phyloP scores from a whole-genome alignment of 1,140 invertebrate species.

The Aradophagus sp. region DNA sequence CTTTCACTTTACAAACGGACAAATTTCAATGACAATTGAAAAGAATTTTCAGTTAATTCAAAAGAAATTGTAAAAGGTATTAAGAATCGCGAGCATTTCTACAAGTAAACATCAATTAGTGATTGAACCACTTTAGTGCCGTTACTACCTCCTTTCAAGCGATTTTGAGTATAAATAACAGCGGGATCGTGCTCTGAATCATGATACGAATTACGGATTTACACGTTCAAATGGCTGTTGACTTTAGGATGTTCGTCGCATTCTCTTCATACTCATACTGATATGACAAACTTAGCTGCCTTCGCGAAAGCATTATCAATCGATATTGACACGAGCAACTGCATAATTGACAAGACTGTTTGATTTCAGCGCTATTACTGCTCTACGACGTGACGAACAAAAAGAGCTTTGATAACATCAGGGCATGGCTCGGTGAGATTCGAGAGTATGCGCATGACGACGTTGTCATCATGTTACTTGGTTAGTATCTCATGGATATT shows the following conservation, averaged over 20 bases:
- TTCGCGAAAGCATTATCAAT: slow-evolving; percentile 15
- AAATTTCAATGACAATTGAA: too few relatives aligned
- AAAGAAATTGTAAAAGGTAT: too few relatives aligned
- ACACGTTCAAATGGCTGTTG: slow-evolving; percentile 12
- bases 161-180: too few relatives aligned
- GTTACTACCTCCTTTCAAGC: too few relatives aligned
- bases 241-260: slow-evolving; percentile 7
- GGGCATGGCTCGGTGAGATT: slow-evolving; percentile 91
- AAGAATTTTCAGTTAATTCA: too few relatives aligned
- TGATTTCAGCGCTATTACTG: slow-evolving; percentile 85
- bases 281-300: background rate
- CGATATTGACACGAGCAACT: slow-evolving; percentile 35
- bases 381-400: slow-evolving; percentile 95
- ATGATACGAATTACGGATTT: slow-evolving; percentile 18
- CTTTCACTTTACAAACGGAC: too few relatives aligned
- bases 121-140: slow-evolving; percentile 8
- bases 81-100: too few relatives aligned
- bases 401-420: slow-evolving; percentile 90
- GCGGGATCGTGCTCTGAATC: slow-evolving; percentile 16
- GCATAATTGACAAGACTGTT: slow-evolving; percentile 45
- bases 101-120: too few relatives aligned
- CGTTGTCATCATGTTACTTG: slow-evolving; percentile 91
- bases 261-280: slow-evolving; percentile 15
- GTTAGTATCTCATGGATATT: slow-evolving; percentile 73
- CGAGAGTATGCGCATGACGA: slow-evolving; percentile 89